Conservation (phyloP, 2,888 invertebrate genomes). For the Terebella lapidaria region DNA sequence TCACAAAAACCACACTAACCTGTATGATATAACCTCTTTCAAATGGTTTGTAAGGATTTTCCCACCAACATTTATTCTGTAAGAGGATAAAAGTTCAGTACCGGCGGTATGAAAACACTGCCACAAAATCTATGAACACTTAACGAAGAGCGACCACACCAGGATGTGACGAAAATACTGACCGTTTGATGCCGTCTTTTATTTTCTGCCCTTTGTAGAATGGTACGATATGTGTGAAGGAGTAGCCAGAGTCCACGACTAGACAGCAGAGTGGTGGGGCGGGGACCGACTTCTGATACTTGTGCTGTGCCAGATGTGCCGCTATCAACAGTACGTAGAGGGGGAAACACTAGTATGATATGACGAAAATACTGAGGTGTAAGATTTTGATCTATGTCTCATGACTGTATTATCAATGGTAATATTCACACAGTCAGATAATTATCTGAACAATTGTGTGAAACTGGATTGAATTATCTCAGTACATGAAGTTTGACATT, state of each 20-base stretch:
- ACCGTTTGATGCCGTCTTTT: slow-evolving; percentile 59
- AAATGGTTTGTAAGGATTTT: slow-evolving; percentile 95
- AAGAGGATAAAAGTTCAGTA: not conserved
- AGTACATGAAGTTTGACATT: too few relatives aligned
- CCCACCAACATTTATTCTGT: slow-evolving; percentile 88
- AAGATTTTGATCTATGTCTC: too few relatives aligned
- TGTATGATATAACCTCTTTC: slow-evolving; percentile 93
- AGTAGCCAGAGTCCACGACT: slow-evolving; percentile 90
- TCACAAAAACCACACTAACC: slow-evolving; percentile 51
- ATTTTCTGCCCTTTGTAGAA: slow-evolving; percentile 65
- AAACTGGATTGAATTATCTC: too few relatives aligned
- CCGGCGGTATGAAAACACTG: not conserved
- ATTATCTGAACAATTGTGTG: too few relatives aligned
- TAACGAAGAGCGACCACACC: not conserved
- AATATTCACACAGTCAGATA: too few relatives aligned
- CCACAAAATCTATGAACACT: not conserved
- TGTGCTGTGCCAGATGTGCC: too few relatives aligned
- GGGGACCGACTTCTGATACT: slow-evolving; percentile 56
- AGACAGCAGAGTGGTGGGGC: slow-evolving; percentile 61
- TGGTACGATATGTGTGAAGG: slow-evolving; percentile 90
- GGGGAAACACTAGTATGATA: too few relatives aligned
- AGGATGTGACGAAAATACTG: not conserved
- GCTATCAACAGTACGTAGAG: too few relatives aligned
- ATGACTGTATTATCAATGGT: too few relatives aligned
- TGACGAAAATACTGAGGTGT: too few relatives aligned